A percentile compares a stretch with the other conserved stretches of the same genome.
Conservation (phyloP, 2,888 invertebrate genomes). For the Abrostola tripartita region DNA sequence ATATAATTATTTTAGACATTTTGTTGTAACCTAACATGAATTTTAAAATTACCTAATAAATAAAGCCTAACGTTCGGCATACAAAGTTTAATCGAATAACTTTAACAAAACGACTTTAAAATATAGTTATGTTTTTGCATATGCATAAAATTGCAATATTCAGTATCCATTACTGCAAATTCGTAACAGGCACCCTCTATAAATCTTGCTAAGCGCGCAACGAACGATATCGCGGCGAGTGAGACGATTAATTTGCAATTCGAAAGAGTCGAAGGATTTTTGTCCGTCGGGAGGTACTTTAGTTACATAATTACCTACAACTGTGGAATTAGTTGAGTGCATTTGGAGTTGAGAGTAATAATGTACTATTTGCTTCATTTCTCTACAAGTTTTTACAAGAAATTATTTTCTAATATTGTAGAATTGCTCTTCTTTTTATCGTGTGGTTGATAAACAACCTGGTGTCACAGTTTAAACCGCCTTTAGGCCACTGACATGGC, state of each 20-base stretch:
- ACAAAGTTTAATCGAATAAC: neutral
- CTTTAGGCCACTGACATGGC: too few species aligned
- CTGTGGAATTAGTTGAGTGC: conserved; percentile 1
- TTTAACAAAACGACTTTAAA: conserved; percentile 31
- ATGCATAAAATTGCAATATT: conserved; percentile 53
- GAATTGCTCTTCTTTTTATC: too few species aligned
- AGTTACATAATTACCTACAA: conserved; percentile 31
- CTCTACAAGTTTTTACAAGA: too few species aligned
- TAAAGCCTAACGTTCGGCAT: neutral
- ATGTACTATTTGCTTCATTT: conserved; percentile 19
- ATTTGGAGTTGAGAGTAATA: neutral
- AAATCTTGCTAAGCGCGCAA: conserved; percentile 54
- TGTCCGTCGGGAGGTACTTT: conserved; percentile 24
- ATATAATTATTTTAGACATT: too few species aligned
- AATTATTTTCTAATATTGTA: too few species aligned
- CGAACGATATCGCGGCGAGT: conserved; percentile 47
- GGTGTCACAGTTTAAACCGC: too few species aligned
- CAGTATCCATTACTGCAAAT: conserved; percentile 46
- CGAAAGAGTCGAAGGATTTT: conserved; percentile 58
- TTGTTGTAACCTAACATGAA: too few species aligned
- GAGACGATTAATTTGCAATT: conserved; percentile 63
- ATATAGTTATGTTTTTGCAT: conserved; percentile 26
- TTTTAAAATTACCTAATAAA: neutral
- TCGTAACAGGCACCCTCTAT: conserved; percentile 53
- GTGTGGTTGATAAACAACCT: too few species aligned